Evolutionary conservation across 1,140 invertebrate genomes (phyloP).

Genomic region (Drosophila bocki): DNA sequence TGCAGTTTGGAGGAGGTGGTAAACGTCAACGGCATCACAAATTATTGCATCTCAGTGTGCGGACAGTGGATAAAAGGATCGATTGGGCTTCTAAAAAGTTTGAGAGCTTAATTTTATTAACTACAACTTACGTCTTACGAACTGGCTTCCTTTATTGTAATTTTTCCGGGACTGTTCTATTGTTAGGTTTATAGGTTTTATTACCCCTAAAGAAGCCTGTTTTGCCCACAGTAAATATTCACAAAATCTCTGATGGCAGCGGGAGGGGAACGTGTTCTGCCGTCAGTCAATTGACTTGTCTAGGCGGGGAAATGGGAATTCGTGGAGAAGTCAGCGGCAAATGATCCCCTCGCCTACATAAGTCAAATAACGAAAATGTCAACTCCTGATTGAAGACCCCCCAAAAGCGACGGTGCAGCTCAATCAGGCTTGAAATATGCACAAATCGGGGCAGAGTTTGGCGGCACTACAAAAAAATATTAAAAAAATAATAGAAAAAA

Average conservation of each 20-base stretch:
- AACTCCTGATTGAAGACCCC: conserved; percentile 42
- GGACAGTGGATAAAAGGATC: conserved; percentile 6
- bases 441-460: conserved; percentile 13
- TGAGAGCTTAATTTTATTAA: no score
- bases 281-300: conserved; percentile 68
- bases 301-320: conserved; percentile 19
- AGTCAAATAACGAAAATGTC: conserved; percentile 52
- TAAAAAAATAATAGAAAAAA: not conserved
- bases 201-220: not conserved
- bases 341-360: conserved; percentile 21
- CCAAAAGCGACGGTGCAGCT: conserved; percentile 5
- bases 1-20: not conserved
- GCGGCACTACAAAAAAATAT: not conserved
- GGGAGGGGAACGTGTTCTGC: conserved; percentile 23
- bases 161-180: no score
- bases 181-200: not conserved
- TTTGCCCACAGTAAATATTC: conserved; percentile 20
- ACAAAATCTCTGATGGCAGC: not conserved
- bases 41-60: conserved; percentile 65
- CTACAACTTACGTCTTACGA: not conserved
- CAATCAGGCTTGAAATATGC: conserved; percentile 47
- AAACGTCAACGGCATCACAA: conserved; percentile 58
- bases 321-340: conserved; percentile 23
- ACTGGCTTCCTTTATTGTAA: no score
- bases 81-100: not conserved